These are phyloP conservation scores for Brenthis daphne DNA, from an alignment of 2,888 invertebrate species.

Conservation along the genomic window DNA sequence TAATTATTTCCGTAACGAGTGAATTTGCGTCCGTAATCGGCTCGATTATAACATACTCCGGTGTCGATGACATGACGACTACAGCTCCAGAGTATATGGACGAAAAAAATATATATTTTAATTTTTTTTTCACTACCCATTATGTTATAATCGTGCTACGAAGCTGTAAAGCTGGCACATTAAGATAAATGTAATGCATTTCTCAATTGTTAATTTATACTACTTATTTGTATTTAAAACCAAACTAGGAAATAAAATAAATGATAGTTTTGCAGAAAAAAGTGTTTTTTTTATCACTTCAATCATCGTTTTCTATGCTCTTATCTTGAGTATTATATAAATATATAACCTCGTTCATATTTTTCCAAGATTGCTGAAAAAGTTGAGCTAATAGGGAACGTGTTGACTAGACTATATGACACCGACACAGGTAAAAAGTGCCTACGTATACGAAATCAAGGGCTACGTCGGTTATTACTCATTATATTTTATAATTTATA, in stretches of 20 bases:
- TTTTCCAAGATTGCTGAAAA: too few species aligned
- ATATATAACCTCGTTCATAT: too few species aligned
- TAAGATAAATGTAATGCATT: constrained; percentile 1
- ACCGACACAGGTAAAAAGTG: too few species aligned
- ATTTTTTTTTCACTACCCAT: neutral
- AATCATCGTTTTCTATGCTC: neutral
- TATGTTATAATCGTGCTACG: neutral
- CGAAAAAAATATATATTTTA: constrained; percentile 4
- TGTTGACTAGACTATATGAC: too few species aligned
- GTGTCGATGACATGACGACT: neutral
- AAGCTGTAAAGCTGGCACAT: neutral
- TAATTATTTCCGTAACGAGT: neutral
- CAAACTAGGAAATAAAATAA: constrained; percentile 61
- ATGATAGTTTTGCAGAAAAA: constrained; percentile 38
- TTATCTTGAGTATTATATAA: neutral
- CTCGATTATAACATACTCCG: neutral
- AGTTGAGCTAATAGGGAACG: too few species aligned
- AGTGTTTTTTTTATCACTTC: constrained; percentile 23
- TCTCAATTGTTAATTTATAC: constrained; percentile 29
- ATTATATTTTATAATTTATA: too few species aligned
- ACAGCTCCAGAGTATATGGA: neutral
- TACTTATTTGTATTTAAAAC: constrained; percentile 57
- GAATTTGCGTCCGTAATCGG: neutral
- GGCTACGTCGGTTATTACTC: too few species aligned
- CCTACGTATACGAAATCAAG: too few species aligned